phyloP scores from a whole-genome alignment of 2,888 invertebrate genomes.

The Cataglyphis albicans region DNA sequence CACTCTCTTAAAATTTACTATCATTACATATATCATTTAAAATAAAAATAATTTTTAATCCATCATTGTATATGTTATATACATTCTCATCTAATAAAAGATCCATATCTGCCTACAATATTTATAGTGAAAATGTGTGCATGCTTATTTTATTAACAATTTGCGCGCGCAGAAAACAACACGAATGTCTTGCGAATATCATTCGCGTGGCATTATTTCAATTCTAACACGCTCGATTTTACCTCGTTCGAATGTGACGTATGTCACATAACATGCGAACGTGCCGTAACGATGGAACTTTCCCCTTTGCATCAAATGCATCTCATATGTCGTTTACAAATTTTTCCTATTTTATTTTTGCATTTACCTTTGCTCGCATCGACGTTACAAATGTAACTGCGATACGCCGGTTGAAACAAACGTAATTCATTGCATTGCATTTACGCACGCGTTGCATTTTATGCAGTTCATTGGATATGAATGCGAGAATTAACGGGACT shows the following conservation, averaged over 20 bases:
- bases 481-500: neutral
- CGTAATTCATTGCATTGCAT: slow-evolving; percentile 5
- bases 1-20: neutral
- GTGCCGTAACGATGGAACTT: slow-evolving; percentile 38
- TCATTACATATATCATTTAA: neutral
- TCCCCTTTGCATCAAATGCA: slow-evolving; percentile 2
- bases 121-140: neutral
- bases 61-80: neutral
- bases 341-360: slow-evolving; percentile 17
- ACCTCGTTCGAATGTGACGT: slow-evolving; percentile 43
- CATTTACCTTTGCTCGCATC: neutral
- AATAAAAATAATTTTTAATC: neutral
- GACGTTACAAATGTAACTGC: neutral
- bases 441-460: slow-evolving; percentile 11
- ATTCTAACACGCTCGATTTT: slow-evolving; percentile 41
- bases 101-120: neutral
- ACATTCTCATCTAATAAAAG: neutral
- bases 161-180: neutral
- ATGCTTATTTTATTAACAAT: slow-evolving; percentile 9
- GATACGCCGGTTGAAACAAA: slow-evolving; percentile 25
- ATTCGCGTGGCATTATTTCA: slow-evolving; percentile 31
- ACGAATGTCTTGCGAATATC: slow-evolving; percentile 24
- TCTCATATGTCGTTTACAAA: slow-evolving; percentile 17
- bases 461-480: neutral
- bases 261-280: slow-evolving; percentile 35